Percentiles rank a stretch among this genome's conserved stretches.
phyloP scores from a whole-genome alignment of 2,888 invertebrate species.

The Electrophaes corylata region DNA sequence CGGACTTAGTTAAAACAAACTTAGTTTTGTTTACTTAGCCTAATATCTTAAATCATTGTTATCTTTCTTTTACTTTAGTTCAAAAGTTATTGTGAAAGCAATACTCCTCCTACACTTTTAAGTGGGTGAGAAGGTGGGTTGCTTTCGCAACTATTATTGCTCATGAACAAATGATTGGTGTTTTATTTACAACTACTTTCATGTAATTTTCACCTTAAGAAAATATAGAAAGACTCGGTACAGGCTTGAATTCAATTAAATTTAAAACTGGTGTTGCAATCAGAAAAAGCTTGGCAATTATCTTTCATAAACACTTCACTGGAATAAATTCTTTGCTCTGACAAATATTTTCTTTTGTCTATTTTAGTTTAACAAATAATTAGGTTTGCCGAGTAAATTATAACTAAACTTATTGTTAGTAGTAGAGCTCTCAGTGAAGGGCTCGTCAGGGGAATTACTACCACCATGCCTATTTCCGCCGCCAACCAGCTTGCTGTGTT shows the following conservation, averaged over 20 bases:
- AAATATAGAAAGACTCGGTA: neutral
- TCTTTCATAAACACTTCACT: no score
- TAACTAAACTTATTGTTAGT: no score
- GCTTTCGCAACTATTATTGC: slow-evolving; percentile 11
- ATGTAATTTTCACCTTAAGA: slow-evolving; percentile 4
- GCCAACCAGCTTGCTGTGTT: no score
- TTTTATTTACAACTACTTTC: slow-evolving; percentile 20
- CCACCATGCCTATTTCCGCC: no score
- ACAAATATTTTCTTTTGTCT: no score
- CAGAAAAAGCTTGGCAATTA: neutral
- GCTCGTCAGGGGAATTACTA: no score
- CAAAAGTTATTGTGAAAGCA: slow-evolving; percentile 16
- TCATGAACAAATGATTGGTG: slow-evolving; percentile 16
- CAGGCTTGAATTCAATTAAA: neutral
- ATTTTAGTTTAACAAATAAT: neutral
- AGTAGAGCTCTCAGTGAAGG: no score
- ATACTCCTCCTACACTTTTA: slow-evolving; percentile 17
- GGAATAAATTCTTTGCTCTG: no score
- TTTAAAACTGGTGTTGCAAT: neutral
- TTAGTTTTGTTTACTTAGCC: neutral
- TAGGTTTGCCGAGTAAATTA: no score
- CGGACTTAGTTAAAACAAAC: no score
- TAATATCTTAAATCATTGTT: neutral
- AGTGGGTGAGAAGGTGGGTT: slow-evolving; percentile 23
- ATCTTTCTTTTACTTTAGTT: slow-evolving; percentile 2